These are phyloP conservation scores for Falco novaeseelandiae DNA, from an alignment of 2,797 vertebrate species.

Conservation along the genomic window DNA sequence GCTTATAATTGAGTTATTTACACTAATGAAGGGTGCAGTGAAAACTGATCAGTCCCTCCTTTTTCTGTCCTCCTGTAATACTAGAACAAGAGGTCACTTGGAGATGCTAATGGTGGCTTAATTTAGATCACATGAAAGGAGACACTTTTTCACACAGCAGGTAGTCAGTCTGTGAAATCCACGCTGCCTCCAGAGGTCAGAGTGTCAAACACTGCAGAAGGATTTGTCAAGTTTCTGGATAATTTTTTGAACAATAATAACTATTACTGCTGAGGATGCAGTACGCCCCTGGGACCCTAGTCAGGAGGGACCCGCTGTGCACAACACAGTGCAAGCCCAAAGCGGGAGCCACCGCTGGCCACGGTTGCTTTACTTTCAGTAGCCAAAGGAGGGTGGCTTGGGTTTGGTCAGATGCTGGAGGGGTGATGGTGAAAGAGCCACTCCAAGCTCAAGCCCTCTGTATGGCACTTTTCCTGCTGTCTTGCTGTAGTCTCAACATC, in stretches of 20 bases:
- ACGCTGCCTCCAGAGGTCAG: slow-evolving; percentile 54
- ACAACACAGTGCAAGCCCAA: neutral
- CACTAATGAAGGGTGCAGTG: slow-evolving; percentile 49
- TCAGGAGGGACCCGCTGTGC: neutral
- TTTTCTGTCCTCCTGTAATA: slow-evolving; percentile 53
- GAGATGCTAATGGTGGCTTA: slow-evolving; percentile 71
- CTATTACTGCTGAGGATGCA: neutral
- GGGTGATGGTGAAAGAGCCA: neutral
- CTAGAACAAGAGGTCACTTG: slow-evolving; percentile 64
- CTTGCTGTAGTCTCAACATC: neutral
- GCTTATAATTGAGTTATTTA: slow-evolving; percentile 57
- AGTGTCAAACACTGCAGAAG: slow-evolving; percentile 12
- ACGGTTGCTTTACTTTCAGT: neutral
- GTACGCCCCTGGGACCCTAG: neutral
- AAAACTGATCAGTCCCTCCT: slow-evolving; percentile 55
- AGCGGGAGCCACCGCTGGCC: neutral
- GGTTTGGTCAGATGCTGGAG: neutral
- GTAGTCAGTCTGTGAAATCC: slow-evolving; percentile 65
- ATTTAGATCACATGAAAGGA: slow-evolving; percentile 69
- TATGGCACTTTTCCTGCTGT: neutral
- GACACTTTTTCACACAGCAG: slow-evolving; percentile 60
- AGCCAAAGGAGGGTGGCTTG: neutral
- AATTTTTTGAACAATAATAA: slow-evolving; percentile 7
- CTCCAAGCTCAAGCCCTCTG: neutral
- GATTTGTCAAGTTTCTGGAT: slow-evolving; percentile 20